These are phyloP conservation scores for Leguminivora glycinivorella DNA, from an alignment of 1,140 invertebrate species.

Conservation along the genomic window DNA sequence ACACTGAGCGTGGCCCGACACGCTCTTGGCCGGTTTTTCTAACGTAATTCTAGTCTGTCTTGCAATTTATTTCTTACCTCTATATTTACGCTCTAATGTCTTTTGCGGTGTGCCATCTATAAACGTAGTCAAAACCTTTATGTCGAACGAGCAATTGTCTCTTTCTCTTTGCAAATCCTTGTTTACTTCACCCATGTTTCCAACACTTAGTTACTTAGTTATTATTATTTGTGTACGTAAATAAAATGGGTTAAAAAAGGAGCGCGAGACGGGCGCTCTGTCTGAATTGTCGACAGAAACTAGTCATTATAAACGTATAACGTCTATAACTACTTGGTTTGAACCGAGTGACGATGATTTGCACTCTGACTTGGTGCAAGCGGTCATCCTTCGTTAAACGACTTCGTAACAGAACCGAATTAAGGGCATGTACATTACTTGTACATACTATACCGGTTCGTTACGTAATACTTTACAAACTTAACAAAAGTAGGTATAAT, in stretches of 20 bases:
- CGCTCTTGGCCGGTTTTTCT: too few species aligned
- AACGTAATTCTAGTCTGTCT: too few species aligned
- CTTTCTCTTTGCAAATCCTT: conserved; percentile 87
- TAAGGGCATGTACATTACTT: too few species aligned
- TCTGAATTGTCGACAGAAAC: not conserved
- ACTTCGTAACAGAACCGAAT: too few species aligned
- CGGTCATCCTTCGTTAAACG: too few species aligned
- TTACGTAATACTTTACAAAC: too few species aligned
- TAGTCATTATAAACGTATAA: too few species aligned
- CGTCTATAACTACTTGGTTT: too few species aligned
- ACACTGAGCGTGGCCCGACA: too few species aligned
- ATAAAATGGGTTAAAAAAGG: not conserved
- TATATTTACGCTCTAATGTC: conserved; percentile 83
- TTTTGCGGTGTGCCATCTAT: conserved; percentile 87
- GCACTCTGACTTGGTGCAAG: not conserved
- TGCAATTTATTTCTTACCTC: conserved; percentile 79
- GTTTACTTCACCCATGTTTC: conserved; percentile 75
- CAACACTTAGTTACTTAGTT: not conserved
- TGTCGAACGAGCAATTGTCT: conserved; percentile 86
- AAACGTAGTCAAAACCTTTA: conserved; percentile 86
- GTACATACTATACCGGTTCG: too few species aligned
- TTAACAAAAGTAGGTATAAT: too few species aligned
- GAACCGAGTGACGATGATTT: not conserved
- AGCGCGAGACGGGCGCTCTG: not conserved
- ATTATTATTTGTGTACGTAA: not conserved